These are phyloP conservation scores for Myrmecobius fasciatus DNA, from an alignment of 2,113 vertebrate species.

Conservation along the genomic window DNA sequence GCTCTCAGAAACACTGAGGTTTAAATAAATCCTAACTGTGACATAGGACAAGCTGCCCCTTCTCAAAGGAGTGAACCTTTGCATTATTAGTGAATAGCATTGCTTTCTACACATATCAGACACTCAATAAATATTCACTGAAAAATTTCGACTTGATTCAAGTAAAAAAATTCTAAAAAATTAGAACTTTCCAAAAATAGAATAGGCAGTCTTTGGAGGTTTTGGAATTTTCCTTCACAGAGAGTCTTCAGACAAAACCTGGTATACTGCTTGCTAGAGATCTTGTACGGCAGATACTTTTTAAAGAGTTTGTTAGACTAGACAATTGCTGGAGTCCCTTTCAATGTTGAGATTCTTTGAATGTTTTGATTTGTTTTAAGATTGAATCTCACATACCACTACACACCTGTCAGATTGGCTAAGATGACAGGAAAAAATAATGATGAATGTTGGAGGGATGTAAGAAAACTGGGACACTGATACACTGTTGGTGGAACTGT, in stretches of 20 bases:
- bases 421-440: no score
- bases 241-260: background rate
- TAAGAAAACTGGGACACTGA: no score
- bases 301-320: background rate
- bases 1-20: background rate
- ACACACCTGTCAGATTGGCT: no score
- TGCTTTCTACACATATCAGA: background rate
- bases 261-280: background rate
- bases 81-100: background rate
- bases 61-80: background rate
- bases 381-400: background rate
- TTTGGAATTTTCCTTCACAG: background rate
- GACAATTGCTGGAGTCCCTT: background rate
- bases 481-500: no score
- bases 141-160: background rate
- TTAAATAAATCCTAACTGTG: conserved; percentile 9
- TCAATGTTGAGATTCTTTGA: background rate
- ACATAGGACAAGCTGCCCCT: background rate
- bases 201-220: background rate
- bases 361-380: background rate
- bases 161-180: background rate
- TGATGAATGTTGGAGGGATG: no score
- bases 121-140: background rate
- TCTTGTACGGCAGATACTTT: background rate
- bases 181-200: background rate